Percentiles rank a stretch among this genome's conserved stretches.
These are phyloP conservation scores for Hoplodrina ambigua DNA, from an alignment of 2,888 invertebrate genomes.

Conservation along the genomic window DNA sequence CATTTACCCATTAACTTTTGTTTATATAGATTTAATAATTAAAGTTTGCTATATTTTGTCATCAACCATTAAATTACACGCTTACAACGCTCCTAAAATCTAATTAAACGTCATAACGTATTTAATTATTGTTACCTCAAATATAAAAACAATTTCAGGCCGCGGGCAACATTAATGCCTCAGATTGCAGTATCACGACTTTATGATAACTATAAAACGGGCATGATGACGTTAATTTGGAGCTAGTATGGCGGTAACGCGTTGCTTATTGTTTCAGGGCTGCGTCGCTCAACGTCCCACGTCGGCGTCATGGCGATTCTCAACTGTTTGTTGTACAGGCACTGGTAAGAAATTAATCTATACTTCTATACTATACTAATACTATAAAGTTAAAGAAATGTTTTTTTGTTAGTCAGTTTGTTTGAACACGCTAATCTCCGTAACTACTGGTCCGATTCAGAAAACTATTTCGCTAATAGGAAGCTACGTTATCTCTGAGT, in stretches of 20 bases:
- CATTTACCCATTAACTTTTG: no score
- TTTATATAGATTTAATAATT: no score
- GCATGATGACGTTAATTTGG: constrained; percentile 43
- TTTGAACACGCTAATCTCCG: no score
- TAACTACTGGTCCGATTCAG: no score
- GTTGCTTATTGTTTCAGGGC: constrained; percentile 74
- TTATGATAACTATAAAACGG: constrained; percentile 52
- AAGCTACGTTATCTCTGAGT: no score
- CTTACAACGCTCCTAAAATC: background rate
- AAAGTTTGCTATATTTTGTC: background rate
- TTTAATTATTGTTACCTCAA: constrained; percentile 20
- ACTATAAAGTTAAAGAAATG: no score
- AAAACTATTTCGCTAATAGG: no score
- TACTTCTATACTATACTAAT: no score
- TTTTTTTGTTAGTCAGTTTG: no score
- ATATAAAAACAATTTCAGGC: constrained; percentile 34
- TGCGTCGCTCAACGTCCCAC: constrained; percentile 73
- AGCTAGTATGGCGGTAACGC: constrained; percentile 28
- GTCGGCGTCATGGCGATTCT: constrained; percentile 73
- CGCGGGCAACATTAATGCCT: constrained; percentile 20
- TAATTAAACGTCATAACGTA: constrained; percentile 6
- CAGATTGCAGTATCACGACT: constrained; percentile 38
- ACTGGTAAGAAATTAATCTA: constrained; percentile 73
- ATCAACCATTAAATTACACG: background rate
- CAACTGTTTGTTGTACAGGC: constrained; percentile 77